phyloP scores from a whole-genome alignment of 2,113 vertebrate species.

The Oceanites oceanicus region DNA sequence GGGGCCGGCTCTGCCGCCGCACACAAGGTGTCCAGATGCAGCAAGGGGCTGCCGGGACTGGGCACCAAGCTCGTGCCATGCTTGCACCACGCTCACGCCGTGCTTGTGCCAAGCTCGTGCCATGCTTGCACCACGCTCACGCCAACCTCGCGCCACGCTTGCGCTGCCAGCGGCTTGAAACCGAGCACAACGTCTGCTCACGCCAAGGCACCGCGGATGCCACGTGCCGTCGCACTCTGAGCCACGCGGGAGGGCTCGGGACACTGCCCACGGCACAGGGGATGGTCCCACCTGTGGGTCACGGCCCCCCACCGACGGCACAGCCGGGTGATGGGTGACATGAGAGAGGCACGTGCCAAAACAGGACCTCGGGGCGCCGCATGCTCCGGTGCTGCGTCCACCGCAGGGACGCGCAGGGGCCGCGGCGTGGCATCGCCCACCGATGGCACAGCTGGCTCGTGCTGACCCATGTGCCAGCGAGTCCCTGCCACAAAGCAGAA shows the following conservation, averaged over 20 bases:
- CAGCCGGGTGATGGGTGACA: background rate
- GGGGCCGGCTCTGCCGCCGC: accelerated
- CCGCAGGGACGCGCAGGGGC: background rate
- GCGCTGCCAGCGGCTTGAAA: background rate
- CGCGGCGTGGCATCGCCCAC: accelerated
- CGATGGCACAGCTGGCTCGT: accelerated
- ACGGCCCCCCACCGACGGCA: background rate
- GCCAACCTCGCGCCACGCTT: background rate
- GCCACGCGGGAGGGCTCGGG: background rate
- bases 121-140: background rate
- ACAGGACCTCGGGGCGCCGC: accelerated
- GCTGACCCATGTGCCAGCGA: background rate
- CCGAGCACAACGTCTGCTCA: background rate
- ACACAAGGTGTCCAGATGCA: accelerated
- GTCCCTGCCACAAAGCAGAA: background rate
- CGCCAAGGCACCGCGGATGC: background rate
- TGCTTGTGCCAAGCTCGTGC: background rate
- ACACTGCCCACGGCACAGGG: background rate
- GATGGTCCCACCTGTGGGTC: background rate
- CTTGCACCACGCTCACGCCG: accelerated
- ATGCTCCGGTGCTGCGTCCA: accelerated
- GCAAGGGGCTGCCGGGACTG: background rate
- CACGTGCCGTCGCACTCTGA: accelerated
- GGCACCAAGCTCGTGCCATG: background rate
- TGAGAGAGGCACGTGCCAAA: accelerated